These are phyloP conservation scores for Campoplex nolae DNA, from an alignment of 2,888 invertebrate genomes.

Conservation along the genomic window DNA sequence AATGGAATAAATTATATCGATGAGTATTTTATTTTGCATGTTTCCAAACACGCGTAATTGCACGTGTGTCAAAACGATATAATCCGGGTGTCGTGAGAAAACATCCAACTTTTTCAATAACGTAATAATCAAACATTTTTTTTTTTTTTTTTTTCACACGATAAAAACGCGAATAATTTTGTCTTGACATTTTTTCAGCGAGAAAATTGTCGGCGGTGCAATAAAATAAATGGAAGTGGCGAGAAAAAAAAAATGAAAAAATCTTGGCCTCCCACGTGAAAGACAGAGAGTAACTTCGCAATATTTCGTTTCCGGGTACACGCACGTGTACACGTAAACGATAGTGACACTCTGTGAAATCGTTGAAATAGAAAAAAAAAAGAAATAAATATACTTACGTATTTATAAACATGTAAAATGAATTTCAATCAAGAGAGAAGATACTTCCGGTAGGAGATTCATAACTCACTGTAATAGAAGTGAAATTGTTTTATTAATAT, in stretches of 20 bases:
- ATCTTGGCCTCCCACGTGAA: not conserved
- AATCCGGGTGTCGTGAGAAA: not conserved
- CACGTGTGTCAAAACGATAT: not conserved
- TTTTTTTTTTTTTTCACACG: not conserved
- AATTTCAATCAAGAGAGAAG: conserved; percentile 28
- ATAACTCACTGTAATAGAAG: not conserved
- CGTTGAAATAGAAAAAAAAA: not conserved
- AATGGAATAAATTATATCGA: not conserved
- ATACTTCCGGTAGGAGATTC: conserved; percentile 36
- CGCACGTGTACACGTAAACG: conserved; percentile 8
- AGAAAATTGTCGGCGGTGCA: not conserved
- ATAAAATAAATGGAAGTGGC: not conserved
- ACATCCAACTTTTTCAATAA: not conserved
- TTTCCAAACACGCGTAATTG: not conserved
- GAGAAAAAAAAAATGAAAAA: not conserved
- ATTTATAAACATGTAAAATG: conserved; percentile 12
- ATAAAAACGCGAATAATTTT: conserved; percentile 3
- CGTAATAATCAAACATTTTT: not conserved
- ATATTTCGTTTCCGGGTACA: conserved; percentile 1
- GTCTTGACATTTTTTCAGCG: not conserved
- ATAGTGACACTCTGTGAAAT: conserved; percentile 22
- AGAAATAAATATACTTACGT: not conserved
- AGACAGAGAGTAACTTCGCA: not conserved
- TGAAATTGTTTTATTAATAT: conserved; percentile 39
- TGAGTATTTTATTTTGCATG: not conserved